These are phyloP conservation scores for Promerops cafer DNA, from an alignment of 2,113 vertebrate genomes.

Conservation along the genomic window DNA sequence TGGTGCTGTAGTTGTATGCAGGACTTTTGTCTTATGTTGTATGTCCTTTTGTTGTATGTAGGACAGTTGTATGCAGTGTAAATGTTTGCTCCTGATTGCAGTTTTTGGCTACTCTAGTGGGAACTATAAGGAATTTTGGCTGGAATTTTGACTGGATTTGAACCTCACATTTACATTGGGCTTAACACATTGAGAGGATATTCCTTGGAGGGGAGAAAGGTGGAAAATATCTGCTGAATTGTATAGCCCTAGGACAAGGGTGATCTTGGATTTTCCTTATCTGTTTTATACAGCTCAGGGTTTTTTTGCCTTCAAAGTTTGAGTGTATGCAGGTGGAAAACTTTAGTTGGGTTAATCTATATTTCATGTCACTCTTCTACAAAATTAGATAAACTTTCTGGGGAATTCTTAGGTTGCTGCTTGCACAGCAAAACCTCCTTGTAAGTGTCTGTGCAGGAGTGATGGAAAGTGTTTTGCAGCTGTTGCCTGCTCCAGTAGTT, in stretches of 20 bases:
- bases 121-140: fast-evolving
- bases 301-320: background rate
- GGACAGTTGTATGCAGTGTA: background rate
- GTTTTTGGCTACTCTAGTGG: background rate
- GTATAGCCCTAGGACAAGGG: background rate
- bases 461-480: background rate
- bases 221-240: background rate
- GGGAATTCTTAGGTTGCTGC: background rate
- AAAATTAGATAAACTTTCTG: background rate
- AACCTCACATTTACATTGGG: background rate
- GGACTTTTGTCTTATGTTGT: too few species aligned
- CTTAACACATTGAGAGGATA: background rate
- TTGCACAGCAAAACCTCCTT: background rate
- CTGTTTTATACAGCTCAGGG: background rate
- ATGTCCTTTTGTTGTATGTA: fast-evolving
- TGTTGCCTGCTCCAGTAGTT: background rate
- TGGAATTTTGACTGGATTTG: background rate
- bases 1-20: fast-evolving
- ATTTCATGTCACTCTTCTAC: background rate
- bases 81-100: background rate
- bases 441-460: background rate
- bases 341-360: background rate
- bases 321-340: background rate
- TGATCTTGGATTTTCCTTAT: background rate
- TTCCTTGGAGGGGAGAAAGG: background rate